phyloP scores from a whole-genome alignment of 2,113 vertebrate species.

The Pterocles gutturalis region DNA sequence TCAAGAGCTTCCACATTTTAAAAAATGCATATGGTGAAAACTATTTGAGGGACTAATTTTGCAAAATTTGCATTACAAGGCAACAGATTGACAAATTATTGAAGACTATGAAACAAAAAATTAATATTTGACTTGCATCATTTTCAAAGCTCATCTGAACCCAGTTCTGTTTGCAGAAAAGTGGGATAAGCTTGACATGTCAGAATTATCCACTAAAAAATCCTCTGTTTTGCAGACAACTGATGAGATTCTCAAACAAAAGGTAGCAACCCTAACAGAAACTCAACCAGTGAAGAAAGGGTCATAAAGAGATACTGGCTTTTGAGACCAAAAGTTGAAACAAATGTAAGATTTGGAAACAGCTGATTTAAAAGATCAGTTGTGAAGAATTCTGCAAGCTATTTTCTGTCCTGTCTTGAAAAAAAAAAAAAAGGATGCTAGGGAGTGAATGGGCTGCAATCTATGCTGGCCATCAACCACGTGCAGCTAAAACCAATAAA shows the following conservation, averaged over 20 bases:
- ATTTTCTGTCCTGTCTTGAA: neutral
- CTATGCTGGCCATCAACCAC: neutral
- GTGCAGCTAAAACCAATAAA: neutral
- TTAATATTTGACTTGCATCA: neutral
- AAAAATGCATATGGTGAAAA: neutral
- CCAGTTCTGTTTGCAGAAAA: neutral
- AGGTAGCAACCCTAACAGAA: neutral
- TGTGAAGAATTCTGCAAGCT: neutral
- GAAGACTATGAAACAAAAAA: neutral
- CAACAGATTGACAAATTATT: neutral
- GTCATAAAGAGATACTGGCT: neutral
- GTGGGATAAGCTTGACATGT: neutral
- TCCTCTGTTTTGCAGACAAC: neutral
- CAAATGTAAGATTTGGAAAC: neutral
- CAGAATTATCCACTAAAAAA: neutral
- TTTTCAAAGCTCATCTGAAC: neutral
- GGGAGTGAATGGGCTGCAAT: neutral
- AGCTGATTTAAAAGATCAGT: neutral
- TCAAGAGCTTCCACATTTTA: neutral
- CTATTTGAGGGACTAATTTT: neutral
- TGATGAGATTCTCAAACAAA: neutral
- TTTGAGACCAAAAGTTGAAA: neutral
- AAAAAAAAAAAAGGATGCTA: neutral
- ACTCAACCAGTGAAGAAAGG: neutral
- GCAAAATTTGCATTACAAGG: neutral